Percentiles rank a stretch among this genome's conserved stretches.
phyloP scores from a whole-genome alignment of 2,888 invertebrate species.

The Neria commutata region DNA sequence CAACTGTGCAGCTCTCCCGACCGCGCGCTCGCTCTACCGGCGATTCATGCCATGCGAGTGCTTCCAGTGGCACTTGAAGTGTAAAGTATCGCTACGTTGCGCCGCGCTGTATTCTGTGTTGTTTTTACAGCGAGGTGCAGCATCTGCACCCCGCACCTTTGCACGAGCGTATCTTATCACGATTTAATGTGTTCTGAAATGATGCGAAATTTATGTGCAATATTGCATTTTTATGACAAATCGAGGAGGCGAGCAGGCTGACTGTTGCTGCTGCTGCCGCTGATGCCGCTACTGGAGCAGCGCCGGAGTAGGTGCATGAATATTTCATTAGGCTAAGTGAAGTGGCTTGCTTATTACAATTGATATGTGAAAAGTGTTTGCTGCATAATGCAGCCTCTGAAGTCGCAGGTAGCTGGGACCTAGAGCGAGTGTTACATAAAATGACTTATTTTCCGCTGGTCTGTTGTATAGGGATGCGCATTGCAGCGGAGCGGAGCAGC shows the following conservation, averaged over 20 bases:
- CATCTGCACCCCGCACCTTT: too few relatives aligned
- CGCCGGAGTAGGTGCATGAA: too few relatives aligned
- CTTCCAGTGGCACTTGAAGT: not conserved
- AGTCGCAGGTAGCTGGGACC: too few relatives aligned
- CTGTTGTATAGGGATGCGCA: too few relatives aligned
- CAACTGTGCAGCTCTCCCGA: too few relatives aligned
- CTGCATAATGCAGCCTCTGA: too few relatives aligned
- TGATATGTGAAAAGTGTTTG: too few relatives aligned
- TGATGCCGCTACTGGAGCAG: not conserved
- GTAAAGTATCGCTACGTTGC: not conserved
- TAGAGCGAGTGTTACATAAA: too few relatives aligned
- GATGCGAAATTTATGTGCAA: not conserved
- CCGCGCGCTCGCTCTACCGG: too few relatives aligned
- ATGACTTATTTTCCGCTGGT: too few relatives aligned
- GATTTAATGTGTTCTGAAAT: not conserved
- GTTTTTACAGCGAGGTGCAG: too few relatives aligned
- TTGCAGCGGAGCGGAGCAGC: not conserved
- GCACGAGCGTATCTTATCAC: slow-evolving; percentile 1
- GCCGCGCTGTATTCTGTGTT: not conserved
- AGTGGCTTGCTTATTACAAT: not conserved
- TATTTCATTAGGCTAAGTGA: not conserved
- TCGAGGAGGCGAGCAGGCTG: not conserved
- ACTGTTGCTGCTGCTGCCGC: not conserved
- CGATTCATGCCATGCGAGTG: not conserved
- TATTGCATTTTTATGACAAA: not conserved